Base-by-base conservation (phyloP, 2,797 vertebrate species). In the Anguilla obscura region DNA sequence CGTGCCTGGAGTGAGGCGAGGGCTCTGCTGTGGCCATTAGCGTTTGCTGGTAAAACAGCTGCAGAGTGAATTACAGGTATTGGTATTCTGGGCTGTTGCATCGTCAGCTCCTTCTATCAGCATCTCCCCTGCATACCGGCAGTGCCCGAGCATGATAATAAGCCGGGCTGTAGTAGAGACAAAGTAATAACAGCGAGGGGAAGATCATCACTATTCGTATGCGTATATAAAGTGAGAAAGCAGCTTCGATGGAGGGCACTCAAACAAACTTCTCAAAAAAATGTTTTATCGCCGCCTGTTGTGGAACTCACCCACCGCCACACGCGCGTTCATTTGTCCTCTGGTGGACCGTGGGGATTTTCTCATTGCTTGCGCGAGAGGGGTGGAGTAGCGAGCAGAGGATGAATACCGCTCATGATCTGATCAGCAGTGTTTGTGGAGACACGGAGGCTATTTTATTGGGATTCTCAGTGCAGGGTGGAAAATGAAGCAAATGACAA, bases 91-190 rank as follows among this genome's bases (percentile, higher is more conserved):
- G 86, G 89, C 87, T 87, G 90, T 27, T 16, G 84, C 60, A 86
- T 58, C 69, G 56, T 36, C 56, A 16, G 18, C 40, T 18, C 88
- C 71, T 52, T 33, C 87, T 87, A 79, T 12, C 40, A 24, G 86
- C 48, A 71, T 83, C 90, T 90, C 86, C 60, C 87, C 85, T 88
- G 90, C 86, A 86, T 88, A 90, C 85, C 86, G 91, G 91, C 87
- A 66, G 69, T 36, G 63, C 86, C 87, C 90, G 89, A 85, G 88
- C 89, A 85, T 88, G 89, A 91, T 90, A 91, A 92, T 90, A 90
- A 93, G 90, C 89, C 86, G 36, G 89, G 90, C 88, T 86, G 85
- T 58, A 90, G 88, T 36, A 88, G 87, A 90, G 89, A 89, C 88
- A 88, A 88, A 84, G 84, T 71, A 89, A 87, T 90, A 91, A 91